These are phyloP conservation scores for Notodonta dromedarius DNA, from an alignment of 2,888 invertebrate genomes.

Conservation along the genomic window DNA sequence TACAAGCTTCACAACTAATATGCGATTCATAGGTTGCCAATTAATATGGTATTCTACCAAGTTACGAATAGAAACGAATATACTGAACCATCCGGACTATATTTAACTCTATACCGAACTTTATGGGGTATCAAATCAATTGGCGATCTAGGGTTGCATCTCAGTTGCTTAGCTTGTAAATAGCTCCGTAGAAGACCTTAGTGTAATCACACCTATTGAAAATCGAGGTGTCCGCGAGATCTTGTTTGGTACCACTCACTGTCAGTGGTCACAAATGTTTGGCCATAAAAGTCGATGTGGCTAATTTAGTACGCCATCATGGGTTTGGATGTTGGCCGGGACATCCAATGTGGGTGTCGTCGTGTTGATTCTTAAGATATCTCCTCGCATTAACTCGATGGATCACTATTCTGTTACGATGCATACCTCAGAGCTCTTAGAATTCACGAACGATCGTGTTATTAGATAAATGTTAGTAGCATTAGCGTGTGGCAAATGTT, in stretches of 20 bases:
- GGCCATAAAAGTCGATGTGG: conserved; percentile 66
- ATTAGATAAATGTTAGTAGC: background rate
- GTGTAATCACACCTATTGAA: conserved; percentile 57
- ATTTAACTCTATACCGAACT: too few species aligned
- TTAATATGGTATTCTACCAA: too few species aligned
- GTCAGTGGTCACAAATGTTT: conserved; percentile 67
- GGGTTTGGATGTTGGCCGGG: conserved; percentile 58
- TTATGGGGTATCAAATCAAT: too few species aligned
- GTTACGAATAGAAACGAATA: too few species aligned
- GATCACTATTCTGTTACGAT: conserved; percentile 39
- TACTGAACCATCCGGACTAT: too few species aligned
- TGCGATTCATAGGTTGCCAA: too few species aligned
- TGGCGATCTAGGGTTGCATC: too few species aligned
- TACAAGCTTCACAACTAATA: too few species aligned
- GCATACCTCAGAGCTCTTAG: conserved; percentile 1
- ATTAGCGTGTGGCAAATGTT: background rate
- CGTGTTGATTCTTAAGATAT: conserved; percentile 71
- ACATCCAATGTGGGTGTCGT: conserved; percentile 66
- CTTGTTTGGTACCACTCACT: conserved; percentile 55
- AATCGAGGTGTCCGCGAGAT: conserved; percentile 47
- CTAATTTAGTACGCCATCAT: conserved; percentile 70
- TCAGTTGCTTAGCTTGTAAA: too few species aligned
- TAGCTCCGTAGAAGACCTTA: conserved; percentile 1
- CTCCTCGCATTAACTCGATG: conserved; percentile 42
- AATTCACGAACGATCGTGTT: background rate